Conservation (phyloP, 2,113 vertebrate genomes). For the Corydoras sp. region DNA sequence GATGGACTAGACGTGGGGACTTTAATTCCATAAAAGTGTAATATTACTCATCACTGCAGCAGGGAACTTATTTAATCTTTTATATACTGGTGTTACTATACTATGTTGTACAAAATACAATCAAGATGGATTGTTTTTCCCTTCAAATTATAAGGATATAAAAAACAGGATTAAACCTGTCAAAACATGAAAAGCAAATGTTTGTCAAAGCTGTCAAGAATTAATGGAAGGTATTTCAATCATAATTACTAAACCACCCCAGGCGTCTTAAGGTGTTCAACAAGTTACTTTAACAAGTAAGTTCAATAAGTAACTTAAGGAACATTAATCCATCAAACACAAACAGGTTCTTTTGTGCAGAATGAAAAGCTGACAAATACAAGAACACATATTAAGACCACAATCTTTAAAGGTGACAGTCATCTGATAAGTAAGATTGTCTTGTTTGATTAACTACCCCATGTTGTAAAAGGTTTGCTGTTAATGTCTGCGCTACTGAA, state of each 20-base stretch:
- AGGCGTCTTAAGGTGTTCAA: constrained; percentile 32
- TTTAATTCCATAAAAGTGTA: no score
- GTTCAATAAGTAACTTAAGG: constrained; percentile 40
- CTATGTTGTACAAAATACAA: no score
- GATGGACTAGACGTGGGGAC: no score
- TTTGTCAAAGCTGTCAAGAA: constrained; percentile 22
- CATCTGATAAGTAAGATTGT: background rate
- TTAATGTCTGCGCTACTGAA: no score
- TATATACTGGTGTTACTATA: no score
- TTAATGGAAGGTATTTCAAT: constrained; percentile 23
- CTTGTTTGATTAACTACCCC: no score
- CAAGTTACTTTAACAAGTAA: constrained; percentile 4
- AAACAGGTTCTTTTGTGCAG: constrained; percentile 9
- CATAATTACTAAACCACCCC: constrained; percentile 39
- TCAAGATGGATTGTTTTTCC: no score
- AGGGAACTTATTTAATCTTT: no score
- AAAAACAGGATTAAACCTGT: constrained; percentile 37
- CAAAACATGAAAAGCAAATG: constrained; percentile 14
- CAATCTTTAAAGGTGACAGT: background rate
- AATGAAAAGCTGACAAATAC: background rate
- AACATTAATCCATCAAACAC: constrained; percentile 52
- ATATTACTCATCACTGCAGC: no score
- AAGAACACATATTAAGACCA: background rate
- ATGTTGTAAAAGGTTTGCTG: no score
- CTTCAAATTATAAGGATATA: constrained; percentile 4